These are phyloP conservation scores for Sylvilagus floridanus DNA, from an alignment of 2,797 vertebrate species.

Conservation along the genomic window DNA sequence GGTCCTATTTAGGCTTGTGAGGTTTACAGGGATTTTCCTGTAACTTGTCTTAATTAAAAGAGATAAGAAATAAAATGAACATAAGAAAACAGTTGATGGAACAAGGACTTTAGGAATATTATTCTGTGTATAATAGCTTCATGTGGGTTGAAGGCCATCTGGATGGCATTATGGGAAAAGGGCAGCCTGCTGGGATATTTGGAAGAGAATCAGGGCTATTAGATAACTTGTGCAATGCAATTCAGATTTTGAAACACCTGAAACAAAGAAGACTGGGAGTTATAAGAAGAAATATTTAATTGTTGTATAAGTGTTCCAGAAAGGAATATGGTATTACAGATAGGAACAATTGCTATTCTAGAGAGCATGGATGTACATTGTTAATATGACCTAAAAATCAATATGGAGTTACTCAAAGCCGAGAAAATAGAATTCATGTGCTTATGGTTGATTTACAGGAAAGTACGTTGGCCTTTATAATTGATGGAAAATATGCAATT, in stretches of 20 bases:
- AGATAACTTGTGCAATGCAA: slow-evolving; percentile 60
- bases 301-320: slow-evolving; percentile 20
- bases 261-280: not conserved
- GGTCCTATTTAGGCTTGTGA: not conserved
- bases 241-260: slow-evolving; percentile 77
- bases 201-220: slow-evolving; percentile 72
- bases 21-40: not conserved
- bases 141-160: slow-evolving; percentile 81
- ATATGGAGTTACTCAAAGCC: slow-evolving; percentile 29
- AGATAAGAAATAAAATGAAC: slow-evolving; percentile 45
- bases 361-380: not conserved
- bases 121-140: slow-evolving; percentile 74
- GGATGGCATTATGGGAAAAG: slow-evolving; percentile 80
- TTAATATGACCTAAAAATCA: not conserved
- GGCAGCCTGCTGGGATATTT: slow-evolving; percentile 77
- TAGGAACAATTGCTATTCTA: slow-evolving; percentile 29
- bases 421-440: slow-evolving; percentile 36
- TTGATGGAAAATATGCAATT: not conserved
- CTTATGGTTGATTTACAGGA: not conserved
- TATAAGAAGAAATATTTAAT: slow-evolving; percentile 41
- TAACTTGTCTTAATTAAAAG: slow-evolving; percentile 52
- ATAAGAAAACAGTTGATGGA: slow-evolving; percentile 37
- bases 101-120: slow-evolving; percentile 70
- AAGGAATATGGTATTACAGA: slow-evolving; percentile 15
- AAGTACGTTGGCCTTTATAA: not conserved